Evolutionary conservation across 1,140 invertebrate species (phyloP).

Genomic region (Glomeris maerens): DNA sequence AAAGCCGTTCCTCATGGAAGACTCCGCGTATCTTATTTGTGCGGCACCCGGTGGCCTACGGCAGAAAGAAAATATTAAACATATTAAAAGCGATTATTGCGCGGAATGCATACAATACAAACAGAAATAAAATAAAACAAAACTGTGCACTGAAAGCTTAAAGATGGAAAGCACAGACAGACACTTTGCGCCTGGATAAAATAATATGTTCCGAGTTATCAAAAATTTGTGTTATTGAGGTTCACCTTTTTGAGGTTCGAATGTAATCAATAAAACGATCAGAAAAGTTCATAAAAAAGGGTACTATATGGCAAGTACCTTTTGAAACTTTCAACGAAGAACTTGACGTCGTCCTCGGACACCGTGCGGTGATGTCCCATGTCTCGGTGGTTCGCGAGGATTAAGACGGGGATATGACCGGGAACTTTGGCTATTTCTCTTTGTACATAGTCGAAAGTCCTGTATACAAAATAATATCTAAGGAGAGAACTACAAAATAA

Average conservation of each 20-base stretch:
- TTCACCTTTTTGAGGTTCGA: no score
- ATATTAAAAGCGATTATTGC: no score
- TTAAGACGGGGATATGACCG: slow-evolving; percentile 69
- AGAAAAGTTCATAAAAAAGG: neutral
- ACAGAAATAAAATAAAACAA: no score
- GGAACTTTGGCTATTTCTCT: slow-evolving; percentile 74
- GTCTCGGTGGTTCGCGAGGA: slow-evolving; percentile 88
- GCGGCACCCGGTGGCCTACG: slow-evolving; percentile 36
- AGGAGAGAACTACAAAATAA: neutral
- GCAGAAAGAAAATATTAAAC: slow-evolving; percentile 14
- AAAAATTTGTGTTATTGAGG: slow-evolving; percentile 25
- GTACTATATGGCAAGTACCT: slow-evolving; percentile 23
- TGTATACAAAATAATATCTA: slow-evolving; percentile 29
- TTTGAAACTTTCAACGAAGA: slow-evolving; percentile 47
- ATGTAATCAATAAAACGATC: neutral
- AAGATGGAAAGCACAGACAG: no score
- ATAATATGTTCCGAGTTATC: no score
- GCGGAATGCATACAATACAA: no score
- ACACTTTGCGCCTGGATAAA: no score
- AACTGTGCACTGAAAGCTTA: no score
- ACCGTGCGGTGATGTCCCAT: slow-evolving; percentile 84
- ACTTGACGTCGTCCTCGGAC: slow-evolving; percentile 50
- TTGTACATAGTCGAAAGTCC: slow-evolving; percentile 91
- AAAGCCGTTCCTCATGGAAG: slow-evolving; percentile 94
- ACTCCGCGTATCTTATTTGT: slow-evolving; percentile 72